phyloP scores from a whole-genome alignment of 1,140 invertebrate species.

The Akabosia matsudoensis region DNA sequence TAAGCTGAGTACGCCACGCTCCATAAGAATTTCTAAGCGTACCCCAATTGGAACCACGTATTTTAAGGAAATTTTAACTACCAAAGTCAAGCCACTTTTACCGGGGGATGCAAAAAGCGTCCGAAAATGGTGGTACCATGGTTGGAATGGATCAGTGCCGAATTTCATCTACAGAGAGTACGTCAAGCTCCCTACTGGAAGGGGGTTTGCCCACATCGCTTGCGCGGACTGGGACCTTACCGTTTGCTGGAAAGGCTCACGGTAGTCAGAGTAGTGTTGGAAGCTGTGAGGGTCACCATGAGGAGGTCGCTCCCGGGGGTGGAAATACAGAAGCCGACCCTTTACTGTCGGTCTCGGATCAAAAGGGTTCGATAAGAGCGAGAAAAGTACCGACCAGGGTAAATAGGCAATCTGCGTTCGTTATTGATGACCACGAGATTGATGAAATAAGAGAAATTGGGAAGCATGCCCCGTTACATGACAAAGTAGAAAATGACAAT shows the following conservation, averaged over 20 bases:
- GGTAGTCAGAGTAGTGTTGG: slow-evolving; percentile 4
- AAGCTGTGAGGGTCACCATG: neutral
- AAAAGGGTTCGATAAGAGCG: neutral
- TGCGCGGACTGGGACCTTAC: neutral
- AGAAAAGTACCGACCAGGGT: neutral
- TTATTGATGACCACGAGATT: no score
- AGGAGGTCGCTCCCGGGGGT: neutral
- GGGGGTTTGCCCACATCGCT: neutral
- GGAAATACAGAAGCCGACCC: neutral
- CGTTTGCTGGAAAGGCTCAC: neutral
- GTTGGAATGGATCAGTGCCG: slow-evolving; percentile 19
- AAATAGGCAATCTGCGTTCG: no score
- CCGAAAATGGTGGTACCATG: neutral
- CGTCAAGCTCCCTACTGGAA: neutral
- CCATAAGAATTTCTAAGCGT: no score
- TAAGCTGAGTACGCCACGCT: no score
- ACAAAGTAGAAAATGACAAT: no score
- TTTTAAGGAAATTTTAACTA: neutral
- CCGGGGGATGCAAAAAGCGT: slow-evolving; percentile 12
- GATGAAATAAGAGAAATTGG: neutral
- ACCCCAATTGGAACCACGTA: no score
- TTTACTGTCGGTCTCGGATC: neutral
- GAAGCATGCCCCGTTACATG: neutral
- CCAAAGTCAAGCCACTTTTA: neutral
- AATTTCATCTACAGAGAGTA: slow-evolving; percentile 11